Conservation (phyloP, 2,888 invertebrate species). For the Diarsia rubi region DNA sequence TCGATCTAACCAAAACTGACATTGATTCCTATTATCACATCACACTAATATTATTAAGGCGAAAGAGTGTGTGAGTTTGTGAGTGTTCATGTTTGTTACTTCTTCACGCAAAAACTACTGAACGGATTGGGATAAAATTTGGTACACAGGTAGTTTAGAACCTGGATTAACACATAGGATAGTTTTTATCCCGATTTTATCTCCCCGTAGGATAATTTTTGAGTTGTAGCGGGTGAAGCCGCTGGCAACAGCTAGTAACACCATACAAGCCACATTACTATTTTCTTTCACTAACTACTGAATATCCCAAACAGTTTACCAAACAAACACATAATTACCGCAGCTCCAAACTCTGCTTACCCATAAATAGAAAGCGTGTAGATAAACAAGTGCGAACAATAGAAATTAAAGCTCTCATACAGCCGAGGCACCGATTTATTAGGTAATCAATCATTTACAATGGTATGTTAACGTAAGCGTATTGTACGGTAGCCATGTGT, state of each 20-base stretch:
- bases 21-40: no score
- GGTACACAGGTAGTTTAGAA: no score
- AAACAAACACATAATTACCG: conserved; percentile 12
- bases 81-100: no score
- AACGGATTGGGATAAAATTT: no score
- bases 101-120: no score
- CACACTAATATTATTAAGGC: no score
- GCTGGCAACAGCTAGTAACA: no score
- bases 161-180: no score
- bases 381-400: conserved; percentile 47
- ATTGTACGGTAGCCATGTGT: conserved; percentile 28
- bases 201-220: no score
- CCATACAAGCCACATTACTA: neutral
- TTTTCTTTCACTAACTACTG: neutral
- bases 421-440: conserved; percentile 50
- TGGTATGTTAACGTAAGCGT: conserved; percentile 54
- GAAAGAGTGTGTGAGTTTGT: no score
- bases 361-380: conserved; percentile 13
- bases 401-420: conserved; percentile 48
- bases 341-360: conserved; percentile 12
- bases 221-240: no score
- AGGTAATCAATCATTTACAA: conserved; percentile 65
- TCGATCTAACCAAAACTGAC: neutral
- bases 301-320: neutral
- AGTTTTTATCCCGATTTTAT: no score